Conservation (phyloP, 2,888 invertebrate genomes). For the Oscheius sp. region DNA sequence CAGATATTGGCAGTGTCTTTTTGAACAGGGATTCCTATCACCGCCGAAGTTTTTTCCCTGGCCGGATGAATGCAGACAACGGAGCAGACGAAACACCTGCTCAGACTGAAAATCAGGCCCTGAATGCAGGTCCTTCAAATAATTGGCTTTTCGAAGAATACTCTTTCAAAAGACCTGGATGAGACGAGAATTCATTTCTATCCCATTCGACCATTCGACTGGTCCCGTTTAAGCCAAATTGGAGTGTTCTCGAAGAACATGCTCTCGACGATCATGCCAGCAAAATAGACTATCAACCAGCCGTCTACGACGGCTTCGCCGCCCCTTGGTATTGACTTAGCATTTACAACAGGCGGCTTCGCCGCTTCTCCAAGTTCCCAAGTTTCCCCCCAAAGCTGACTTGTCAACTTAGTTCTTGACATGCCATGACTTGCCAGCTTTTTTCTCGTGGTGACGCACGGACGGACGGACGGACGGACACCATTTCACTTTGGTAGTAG, state of each 20-base stretch:
- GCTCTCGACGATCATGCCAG: constrained; percentile 4
- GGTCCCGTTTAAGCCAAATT: constrained; percentile 10
- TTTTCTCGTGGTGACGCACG: no score
- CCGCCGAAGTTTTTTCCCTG: constrained; percentile 2
- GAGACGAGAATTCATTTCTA: constrained; percentile 2
- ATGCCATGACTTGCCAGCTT: no score
- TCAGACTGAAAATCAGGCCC: background rate
- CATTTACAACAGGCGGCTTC: no score
- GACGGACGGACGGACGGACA: no score
- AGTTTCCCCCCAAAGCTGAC: no score
- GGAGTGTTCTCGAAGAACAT: constrained; percentile 5
- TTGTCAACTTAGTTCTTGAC: no score
- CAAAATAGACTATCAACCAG: background rate
- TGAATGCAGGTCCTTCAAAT: constrained; percentile 2
- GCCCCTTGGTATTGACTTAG: no score
- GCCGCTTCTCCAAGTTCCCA: no score
- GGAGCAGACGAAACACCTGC: constrained; percentile 10
- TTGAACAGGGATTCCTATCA: background rate
- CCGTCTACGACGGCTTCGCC: no score
- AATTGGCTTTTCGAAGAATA: background rate
- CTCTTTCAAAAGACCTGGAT: constrained; percentile 5
- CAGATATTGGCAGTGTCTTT: no score
- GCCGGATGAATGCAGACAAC: constrained; percentile 14
- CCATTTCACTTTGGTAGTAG: no score
- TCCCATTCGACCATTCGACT: background rate